A percentile compares a stretch with the other conserved stretches of the same genome.
Evolutionary conservation across 2,113 vertebrate genomes (phyloP).

Genomic region (Heteronetta atricapilla): DNA sequence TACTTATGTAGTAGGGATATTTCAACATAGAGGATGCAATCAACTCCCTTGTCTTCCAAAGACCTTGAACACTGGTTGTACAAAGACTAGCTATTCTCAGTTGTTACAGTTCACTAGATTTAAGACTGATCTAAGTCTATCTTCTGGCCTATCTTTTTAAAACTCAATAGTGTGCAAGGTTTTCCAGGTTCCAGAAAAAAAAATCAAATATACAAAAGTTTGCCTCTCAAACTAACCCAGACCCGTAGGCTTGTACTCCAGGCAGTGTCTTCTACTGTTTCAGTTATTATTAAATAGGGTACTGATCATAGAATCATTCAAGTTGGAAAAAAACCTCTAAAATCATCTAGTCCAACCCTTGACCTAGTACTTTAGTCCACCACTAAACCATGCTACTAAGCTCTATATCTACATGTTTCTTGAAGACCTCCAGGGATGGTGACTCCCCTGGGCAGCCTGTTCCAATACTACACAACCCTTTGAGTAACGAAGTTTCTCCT

Average conservation of each 20-base stretch:
- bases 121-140: not conserved
- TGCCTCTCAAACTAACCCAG: not conserved
- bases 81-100: not conserved
- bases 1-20: not conserved
- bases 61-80: not conserved
- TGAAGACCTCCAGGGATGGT: too few species aligned
- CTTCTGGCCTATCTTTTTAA: not conserved
- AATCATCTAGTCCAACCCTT: too few species aligned
- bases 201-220: not conserved
- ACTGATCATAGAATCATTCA: not conserved
- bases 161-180: not conserved
- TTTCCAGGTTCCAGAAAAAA: not conserved
- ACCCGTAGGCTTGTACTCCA: not conserved
- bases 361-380: too few species aligned
- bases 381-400: too few species aligned
- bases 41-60: not conserved
- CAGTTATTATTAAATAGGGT: not conserved
- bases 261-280: not conserved
- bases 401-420: too few species aligned
- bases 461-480: too few species aligned
- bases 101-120: not conserved
- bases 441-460: too few species aligned
- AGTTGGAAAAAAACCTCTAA: too few species aligned
- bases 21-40: not conserved
- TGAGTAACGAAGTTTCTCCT: too few species aligned